Percentiles rank a stretch among this genome's conserved stretches.
phyloP scores from a whole-genome alignment of 2,113 vertebrate genomes.

The Macroglossus sobrinus region DNA sequence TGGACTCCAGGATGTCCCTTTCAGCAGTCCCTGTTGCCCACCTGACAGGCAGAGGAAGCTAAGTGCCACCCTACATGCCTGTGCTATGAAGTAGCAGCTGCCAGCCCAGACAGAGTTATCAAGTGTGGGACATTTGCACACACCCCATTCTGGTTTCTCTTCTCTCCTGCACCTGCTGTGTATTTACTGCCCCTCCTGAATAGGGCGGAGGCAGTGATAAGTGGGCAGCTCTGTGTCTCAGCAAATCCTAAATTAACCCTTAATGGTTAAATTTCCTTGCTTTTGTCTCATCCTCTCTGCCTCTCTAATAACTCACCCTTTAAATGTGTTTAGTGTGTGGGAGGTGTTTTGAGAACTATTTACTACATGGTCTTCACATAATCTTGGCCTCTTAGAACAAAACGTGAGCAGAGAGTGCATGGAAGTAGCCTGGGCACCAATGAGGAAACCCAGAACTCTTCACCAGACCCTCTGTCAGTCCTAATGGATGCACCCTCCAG shows the following conservation, averaged over 20 bases:
- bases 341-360: background rate
- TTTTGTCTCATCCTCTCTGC: background rate
- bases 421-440: background rate
- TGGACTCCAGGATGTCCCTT: background rate
- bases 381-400: background rate
- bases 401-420: background rate
- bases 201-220: too few species aligned
- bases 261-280: background rate
- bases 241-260: background rate
- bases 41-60: background rate
- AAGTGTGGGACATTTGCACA: background rate
- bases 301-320: background rate
- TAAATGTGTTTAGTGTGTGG: background rate
- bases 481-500: background rate
- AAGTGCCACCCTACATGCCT: too few species aligned
- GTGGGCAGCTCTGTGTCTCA: background rate
- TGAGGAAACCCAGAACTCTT: background rate
- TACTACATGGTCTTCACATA: background rate
- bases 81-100: background rate
- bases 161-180: background rate
- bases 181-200: background rate
- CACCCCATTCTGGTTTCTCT: background rate
- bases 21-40: background rate
- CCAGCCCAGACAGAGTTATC: too few species aligned
- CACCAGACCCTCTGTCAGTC: too few species aligned